phyloP scores from a whole-genome alignment of 1,140 invertebrate genomes.

The Eufriesea mexicana region DNA sequence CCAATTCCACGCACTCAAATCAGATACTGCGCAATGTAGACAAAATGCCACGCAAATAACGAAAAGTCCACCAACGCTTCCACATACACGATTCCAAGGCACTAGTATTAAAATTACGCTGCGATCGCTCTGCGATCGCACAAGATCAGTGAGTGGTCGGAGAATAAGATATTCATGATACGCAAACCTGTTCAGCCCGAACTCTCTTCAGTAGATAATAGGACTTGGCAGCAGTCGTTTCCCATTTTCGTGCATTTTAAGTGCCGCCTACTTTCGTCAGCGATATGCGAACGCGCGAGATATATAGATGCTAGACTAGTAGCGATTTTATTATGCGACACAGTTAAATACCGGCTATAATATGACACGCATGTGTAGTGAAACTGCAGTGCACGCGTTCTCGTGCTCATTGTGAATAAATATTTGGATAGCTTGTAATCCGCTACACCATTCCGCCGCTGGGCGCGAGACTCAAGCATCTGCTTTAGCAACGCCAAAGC shows the following conservation, averaged over 20 bases:
- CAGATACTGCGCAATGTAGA: too few relatives aligned
- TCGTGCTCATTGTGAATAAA: too few relatives aligned
- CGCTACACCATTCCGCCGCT: constrained; percentile 67
- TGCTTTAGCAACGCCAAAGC: constrained; percentile 53
- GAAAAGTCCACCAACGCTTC: too few relatives aligned
- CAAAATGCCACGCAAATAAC: too few relatives aligned
- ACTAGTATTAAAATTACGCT: background rate
- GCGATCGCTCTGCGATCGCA: background rate
- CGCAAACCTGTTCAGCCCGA: background rate
- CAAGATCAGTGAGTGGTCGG: background rate
- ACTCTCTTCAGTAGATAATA: too few relatives aligned
- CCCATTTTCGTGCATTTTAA: background rate
- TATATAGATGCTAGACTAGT: constrained; percentile 40
- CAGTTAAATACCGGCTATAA: constrained; percentile 55
- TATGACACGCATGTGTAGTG: constrained; percentile 31
- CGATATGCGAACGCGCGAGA: background rate
- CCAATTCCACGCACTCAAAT: too few relatives aligned
- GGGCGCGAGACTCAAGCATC: too few relatives aligned
- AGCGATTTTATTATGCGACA: constrained; percentile 57
- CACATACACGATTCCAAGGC: too few relatives aligned
- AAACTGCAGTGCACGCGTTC: constrained; percentile 35
- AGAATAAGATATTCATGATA: background rate
- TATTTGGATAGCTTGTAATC: constrained; percentile 72
- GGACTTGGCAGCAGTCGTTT: too few relatives aligned
- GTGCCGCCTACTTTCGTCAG: too few relatives aligned